Conservation (phyloP, 2,797 vertebrate genomes). For the Avahi laniger region DNA sequence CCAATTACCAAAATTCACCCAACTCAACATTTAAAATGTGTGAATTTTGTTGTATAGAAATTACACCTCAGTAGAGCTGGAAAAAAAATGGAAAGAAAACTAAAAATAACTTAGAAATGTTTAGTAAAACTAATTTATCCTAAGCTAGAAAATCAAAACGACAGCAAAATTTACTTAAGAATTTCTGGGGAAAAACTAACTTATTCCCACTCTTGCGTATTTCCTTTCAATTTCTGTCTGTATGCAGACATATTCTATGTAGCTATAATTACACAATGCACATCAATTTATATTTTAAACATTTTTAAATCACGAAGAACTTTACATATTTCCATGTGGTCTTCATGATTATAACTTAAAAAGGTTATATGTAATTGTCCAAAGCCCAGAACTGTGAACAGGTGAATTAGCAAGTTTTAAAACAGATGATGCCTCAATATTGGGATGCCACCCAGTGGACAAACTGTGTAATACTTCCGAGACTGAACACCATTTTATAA, state of each 20-base stretch:
- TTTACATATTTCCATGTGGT: not conserved
- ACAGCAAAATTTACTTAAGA: constrained; percentile 8
- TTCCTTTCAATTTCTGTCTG: constrained; percentile 2
- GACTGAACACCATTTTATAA: not conserved
- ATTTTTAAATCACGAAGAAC: not conserved
- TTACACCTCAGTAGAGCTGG: not conserved
- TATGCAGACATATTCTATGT: not conserved
- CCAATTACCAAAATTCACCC: not conserved
- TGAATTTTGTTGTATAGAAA: not conserved
- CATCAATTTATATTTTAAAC: constrained; percentile 13
- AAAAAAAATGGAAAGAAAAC: not conserved
- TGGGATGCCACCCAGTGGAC: constrained; percentile 83
- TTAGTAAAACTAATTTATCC: not conserved
- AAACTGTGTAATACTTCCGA: constrained; percentile 56
- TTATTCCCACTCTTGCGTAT: constrained; percentile 26
- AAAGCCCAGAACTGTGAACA: not conserved
- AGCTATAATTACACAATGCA: not conserved
- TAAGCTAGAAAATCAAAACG: not conserved
- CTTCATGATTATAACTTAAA: not conserved
- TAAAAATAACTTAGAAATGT: not conserved
- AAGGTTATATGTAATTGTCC: not conserved
- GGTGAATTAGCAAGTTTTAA: not conserved
- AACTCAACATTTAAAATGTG: not conserved
- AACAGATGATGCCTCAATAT: constrained; percentile 59
- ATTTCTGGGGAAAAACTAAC: not conserved